Evolutionary conservation across 2,113 vertebrate species (phyloP), one percentile per base, ranked within the genome.

Genomic region (Dicentrarchus labrax): DNA sequence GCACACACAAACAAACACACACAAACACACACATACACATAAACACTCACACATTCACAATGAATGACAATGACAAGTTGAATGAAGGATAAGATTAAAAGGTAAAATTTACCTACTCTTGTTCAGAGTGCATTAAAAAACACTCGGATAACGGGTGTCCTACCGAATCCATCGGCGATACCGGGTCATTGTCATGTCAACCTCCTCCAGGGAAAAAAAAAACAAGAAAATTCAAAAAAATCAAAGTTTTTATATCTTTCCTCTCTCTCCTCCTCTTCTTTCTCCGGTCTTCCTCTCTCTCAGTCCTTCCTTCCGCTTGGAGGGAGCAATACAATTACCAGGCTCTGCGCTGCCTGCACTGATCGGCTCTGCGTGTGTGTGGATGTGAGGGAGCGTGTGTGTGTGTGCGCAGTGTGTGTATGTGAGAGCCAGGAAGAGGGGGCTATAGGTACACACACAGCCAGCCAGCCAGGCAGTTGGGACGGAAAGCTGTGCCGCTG

Each of bases 41-140:
- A 51, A n/a, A 51, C 64, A 50, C 64, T 74, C 64, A 84, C 60
- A 80, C 73, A 84, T 54, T 86, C 87, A 86, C 85, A 87, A 71
- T 81, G 74, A 47, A 43, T 94, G 92, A 89, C 91, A 92, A 85
- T 88, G 82, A 90, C 76, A 95, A 94, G 93, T 92, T 80, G 78
- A 62, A 66, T n/a, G 80, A 85, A 89, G 45, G 87, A 87, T 65
- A 91, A 91, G 74, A 90, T 54, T 38, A 88, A 92, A 93, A 95
- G 94, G 93, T 89, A 96, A 97, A 96, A 96, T 97, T 96, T 97
- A 99, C 98, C 97, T 98, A 99, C 98, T 99, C 97, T 97, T 98
- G 97, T 95, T 99, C 97, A 97, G 98, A 99, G 97, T 98, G 98
- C 96, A 98, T 96, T 95, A 97, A 96, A 96, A 98, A 97, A 97